Evolutionary conservation across 2,797 vertebrate species (phyloP).

Genomic region (Tragelaphus eurycerus): DNA sequence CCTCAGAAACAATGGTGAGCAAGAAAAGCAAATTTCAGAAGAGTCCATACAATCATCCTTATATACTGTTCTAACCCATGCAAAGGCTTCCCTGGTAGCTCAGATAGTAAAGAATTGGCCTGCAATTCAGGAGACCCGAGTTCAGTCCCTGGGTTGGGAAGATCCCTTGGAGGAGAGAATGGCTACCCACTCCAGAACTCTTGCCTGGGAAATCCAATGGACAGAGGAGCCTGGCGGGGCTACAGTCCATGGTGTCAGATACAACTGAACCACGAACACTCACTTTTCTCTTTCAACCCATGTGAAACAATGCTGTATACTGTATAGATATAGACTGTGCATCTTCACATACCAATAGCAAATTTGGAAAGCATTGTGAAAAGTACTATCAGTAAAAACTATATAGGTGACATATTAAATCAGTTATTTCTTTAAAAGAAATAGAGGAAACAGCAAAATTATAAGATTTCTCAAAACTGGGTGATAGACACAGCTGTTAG

Average conservation of each 20-base stretch:
- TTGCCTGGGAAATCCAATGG: neutral
- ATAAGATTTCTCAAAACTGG: neutral
- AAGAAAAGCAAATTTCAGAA: neutral
- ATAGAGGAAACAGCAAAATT: neutral
- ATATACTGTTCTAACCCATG: neutral
- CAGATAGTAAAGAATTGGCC: neutral
- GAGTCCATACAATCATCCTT: neutral
- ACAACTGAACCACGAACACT: neutral
- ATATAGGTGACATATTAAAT: neutral
- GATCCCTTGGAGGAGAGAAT: neutral
- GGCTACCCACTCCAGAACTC: neutral
- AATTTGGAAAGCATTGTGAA: neutral
- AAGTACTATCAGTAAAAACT: neutral
- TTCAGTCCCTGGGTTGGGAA: neutral
- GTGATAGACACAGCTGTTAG: neutral
- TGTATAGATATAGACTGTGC: neutral
- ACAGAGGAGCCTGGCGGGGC: neutral
- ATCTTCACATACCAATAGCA: neutral
- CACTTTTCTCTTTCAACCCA: neutral
- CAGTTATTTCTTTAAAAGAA: neutral
- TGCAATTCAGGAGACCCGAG: neutral
- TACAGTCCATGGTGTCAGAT: neutral
- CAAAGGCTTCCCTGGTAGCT: neutral
- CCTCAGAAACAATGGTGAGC: neutral
- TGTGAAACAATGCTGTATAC: neutral